Conservation (phyloP, 2,888 invertebrate species). For the Leptinotarsa juncta region DNA sequence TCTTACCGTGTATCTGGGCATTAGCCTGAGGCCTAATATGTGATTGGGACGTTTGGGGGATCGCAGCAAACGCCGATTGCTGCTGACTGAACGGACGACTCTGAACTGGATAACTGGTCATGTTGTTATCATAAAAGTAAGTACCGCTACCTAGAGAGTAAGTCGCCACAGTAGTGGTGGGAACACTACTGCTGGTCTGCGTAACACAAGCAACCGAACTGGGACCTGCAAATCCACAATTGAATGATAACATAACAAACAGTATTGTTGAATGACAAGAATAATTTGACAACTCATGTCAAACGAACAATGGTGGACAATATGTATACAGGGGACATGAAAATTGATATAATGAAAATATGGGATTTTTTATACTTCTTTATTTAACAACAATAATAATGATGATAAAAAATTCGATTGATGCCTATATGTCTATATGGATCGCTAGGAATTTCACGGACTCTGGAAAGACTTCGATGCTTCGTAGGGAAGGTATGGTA, state of each 20-base stretch:
- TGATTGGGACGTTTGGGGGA: conserved; percentile 57
- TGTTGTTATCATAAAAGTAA: conserved; percentile 62
- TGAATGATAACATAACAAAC: neutral
- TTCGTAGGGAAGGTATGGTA: no score
- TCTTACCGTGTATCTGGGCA: conserved; percentile 60
- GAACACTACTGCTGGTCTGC: conserved; percentile 53
- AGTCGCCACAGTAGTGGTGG: conserved; percentile 59
- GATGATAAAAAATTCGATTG: no score
- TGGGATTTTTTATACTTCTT: no score
- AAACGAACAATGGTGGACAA: neutral
- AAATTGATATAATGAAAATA: no score
- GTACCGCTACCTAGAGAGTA: conserved; percentile 61
- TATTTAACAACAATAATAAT: no score
- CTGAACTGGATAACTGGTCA: conserved; percentile 58
- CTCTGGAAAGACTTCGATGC: no score
- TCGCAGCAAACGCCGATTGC: conserved; percentile 54
- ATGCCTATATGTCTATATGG: no score
- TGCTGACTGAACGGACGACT: conserved; percentile 58
- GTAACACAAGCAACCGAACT: conserved; percentile 46
- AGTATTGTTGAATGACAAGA: conserved; percentile 2
- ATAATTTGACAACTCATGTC: neutral
- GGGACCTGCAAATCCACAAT: conserved; percentile 52
- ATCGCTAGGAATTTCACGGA: no score
- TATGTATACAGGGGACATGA: neutral
- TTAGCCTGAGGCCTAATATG: conserved; percentile 57